Base-by-base conservation (phyloP, 2,888 invertebrate species). In the Cloeon dipterum region DNA sequence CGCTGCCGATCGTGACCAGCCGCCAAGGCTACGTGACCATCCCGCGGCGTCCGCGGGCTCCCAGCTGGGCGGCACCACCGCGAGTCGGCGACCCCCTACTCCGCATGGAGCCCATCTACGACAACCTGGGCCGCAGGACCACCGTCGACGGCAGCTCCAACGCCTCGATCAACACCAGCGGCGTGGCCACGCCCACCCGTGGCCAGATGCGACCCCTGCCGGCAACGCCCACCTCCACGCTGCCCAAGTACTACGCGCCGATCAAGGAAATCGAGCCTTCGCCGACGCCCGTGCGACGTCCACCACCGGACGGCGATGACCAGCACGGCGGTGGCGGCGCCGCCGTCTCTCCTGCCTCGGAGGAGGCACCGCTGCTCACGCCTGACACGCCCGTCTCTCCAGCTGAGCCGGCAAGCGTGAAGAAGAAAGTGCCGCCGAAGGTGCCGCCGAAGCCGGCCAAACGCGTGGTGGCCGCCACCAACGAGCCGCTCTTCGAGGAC, bases 1-100 rank as follows among this genome's bases (percentile, higher is more conserved):
- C 29, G 14, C 29, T 29, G 16, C 71, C 75, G 20, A 68, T 75
- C 5, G 63, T 76, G 26, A 68, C 71, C 18, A 74, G 74, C 4
- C 66, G 76, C 43, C 77, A 77, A 52, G 83, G 82, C 10, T 85
- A 83, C 53, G 82, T 83, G 32, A 85, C 85, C 13, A 82, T 86
- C 41, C 85, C 85, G 0, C 64, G 85, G 45, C 64, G 82, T 48
- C 83, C 82, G 0, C 62, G 85, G 42, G 77, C 79, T 1, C 77
- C 78, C 2, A 79, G 79, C 50, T 83, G 83, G 78, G 75, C 54
- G 54, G 74, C 64, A 56, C 70, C 54, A 48, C 72, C 54, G 62
- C 32, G 66, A 72, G 53, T 63, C 29, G 66, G 68, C 46, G 59
- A 66, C 20, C 63, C 42, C 7, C 41, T 45, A 8, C 44, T 44